These are phyloP conservation scores for Suricata suricatta DNA, from an alignment of 2,113 vertebrate species.

Conservation along the genomic window DNA sequence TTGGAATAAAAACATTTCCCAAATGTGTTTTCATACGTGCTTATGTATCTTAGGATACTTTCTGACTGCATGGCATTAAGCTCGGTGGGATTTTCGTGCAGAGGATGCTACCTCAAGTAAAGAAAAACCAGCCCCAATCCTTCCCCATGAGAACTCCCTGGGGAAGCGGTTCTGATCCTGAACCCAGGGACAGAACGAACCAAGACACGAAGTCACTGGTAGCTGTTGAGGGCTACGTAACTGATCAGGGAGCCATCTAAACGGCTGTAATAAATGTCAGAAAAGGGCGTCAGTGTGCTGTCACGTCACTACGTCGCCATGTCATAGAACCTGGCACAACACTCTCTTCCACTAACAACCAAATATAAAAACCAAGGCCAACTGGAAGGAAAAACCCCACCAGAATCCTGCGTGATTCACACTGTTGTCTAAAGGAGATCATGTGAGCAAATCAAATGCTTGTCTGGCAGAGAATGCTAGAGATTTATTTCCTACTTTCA, in stretches of 20 bases:
- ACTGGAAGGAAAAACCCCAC: background rate
- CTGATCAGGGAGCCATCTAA: background rate
- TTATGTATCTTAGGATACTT: background rate
- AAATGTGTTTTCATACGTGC: background rate
- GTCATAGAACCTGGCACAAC: background rate
- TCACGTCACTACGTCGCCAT: too few species aligned
- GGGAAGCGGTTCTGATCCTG: background rate
- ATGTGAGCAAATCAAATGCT: background rate
- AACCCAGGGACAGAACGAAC: background rate
- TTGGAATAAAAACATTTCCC: background rate
- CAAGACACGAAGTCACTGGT: background rate
- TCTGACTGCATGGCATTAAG: background rate
- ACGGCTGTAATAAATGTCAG: fast-evolving
- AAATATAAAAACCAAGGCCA: background rate
- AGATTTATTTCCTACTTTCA: constrained; percentile 41
- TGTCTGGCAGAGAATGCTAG: constrained; percentile 24
- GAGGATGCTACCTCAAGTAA: background rate
- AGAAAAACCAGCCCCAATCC: background rate
- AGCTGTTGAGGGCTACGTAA: background rate
- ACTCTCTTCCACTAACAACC: background rate
- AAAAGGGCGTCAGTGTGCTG: background rate
- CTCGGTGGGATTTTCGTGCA: background rate
- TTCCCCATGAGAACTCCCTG: background rate
- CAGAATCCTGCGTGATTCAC: background rate
- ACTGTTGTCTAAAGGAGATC: background rate